Evolutionary conservation across 1,140 invertebrate genomes (phyloP), one percentile per base, ranked within the genome.

Genomic region (Ceratosolen solmsi): DNA sequence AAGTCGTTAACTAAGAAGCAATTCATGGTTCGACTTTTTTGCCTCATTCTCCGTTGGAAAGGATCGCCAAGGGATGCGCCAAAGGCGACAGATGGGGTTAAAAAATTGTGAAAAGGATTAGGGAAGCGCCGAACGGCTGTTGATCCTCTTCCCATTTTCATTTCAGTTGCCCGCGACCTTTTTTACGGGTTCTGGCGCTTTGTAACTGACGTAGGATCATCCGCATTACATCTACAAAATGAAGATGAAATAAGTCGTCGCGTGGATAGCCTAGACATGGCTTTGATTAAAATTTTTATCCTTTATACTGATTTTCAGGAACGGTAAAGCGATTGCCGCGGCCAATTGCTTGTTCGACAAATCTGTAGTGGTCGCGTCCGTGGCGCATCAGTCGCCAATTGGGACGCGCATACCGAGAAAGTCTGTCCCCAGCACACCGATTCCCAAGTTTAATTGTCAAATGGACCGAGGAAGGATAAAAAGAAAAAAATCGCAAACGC

Each of bases 101-200:
- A 91, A 92, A 89, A 91, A 89, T 90, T 88, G 84, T 89, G 86
- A 89, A 91, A 90, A 91, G 90, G 90, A 91, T 91, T 91, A 90
- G 89, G 90, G 90, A 91, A 91, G 89, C 88, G 86, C 84, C 58
- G 89, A 90, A 88, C 88, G 85, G 82, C 82, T 89, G 89, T 88
- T 79, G 90, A 92, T 92, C 89, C 85, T 85, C 86, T 89, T 86
- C 87, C 88, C 84, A 89, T 89, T 91, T 90, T 89, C 86, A 87
- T 89, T 89, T 88, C 85, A 85, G 87, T 89, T 88, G 87, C 85
- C 87, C 86, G 87, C 84, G 86, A 86, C 84, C 85, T 84, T 86
- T 86, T 85, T 85, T 84, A 79, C 71, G 30, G 46, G 30, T 30
- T 72, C 30, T 71, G 76, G 82, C 83, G 76, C 81, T 77, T 84